Percentiles rank a stretch among this genome's conserved stretches.
Evolutionary conservation across 1,140 invertebrate genomes (phyloP).

Genomic region (Eriosoma lanigerum): DNA sequence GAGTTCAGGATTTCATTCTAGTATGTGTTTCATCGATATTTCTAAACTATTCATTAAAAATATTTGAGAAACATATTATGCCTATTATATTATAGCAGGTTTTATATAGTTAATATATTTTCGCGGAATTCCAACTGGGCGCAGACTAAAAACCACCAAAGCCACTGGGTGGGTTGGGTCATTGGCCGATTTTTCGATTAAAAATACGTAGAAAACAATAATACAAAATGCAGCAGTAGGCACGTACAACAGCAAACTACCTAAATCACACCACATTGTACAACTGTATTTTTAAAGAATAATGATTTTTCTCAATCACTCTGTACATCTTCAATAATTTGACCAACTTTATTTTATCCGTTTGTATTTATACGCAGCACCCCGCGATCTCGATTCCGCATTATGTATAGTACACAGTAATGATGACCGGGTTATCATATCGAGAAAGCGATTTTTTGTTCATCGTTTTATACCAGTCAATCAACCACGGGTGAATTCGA

Average conservation of each 20-base stretch:
- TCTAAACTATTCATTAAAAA: neutral
- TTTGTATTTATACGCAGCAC: neutral
- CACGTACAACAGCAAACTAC: constrained; percentile 2
- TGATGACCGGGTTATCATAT: constrained; percentile 11
- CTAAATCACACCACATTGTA: neutral
- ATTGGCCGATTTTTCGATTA: constrained; percentile 37
- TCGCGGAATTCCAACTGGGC: neutral
- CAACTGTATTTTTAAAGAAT: neutral
- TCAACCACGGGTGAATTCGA: neutral
- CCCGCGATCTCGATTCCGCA: neutral
- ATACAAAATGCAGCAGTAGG: constrained; percentile 25
- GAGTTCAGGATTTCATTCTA: neutral
- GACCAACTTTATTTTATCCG: neutral
- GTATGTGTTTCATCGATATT: neutral
- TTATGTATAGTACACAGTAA: neutral
- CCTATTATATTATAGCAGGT: neutral
- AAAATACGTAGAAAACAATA: constrained; percentile 13
- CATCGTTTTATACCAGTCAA: too few species aligned
- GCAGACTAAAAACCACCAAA: neutral
- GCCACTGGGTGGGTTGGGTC: neutral
- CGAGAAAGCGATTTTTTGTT: constrained; percentile 8
- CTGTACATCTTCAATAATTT: neutral
- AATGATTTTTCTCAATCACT: neutral
- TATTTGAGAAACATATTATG: neutral
- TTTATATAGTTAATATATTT: neutral